phyloP scores from a whole-genome alignment of 2,797 vertebrate genomes.

The Borostomias antarcticus region DNA sequence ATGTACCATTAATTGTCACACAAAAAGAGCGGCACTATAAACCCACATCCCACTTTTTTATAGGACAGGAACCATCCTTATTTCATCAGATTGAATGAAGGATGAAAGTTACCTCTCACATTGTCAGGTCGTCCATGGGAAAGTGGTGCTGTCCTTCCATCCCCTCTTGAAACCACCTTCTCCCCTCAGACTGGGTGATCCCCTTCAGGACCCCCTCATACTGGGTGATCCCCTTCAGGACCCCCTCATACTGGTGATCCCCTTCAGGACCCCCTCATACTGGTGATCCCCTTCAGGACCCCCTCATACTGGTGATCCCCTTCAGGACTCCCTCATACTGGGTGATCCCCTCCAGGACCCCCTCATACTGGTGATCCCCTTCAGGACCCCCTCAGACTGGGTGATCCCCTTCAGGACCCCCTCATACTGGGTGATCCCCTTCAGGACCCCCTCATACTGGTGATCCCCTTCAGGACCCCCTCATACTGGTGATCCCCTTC shows the following conservation, averaged over 20 bases:
- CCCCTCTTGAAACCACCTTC: constrained; percentile 1
- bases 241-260: constrained; percentile 28
- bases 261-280: constrained; percentile 37
- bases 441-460: constrained; percentile 37
- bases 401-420: constrained; percentile 37
- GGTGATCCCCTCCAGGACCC: constrained; percentile 37
- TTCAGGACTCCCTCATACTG: constrained; percentile 36
- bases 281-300: constrained; percentile 36
- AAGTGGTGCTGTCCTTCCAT: background rate
- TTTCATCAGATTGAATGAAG: constrained; percentile 18
- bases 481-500: constrained; percentile 24
- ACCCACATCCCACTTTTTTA: constrained; percentile 37
- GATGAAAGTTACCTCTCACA: constrained; percentile 24
- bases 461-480: constrained; percentile 38
- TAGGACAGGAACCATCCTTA: constrained; percentile 23
- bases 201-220: too few relatives aligned
- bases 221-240: constrained; percentile 33
- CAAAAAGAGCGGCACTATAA: constrained; percentile 32
- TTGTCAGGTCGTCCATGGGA: background rate
- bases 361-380: constrained; percentile 22
- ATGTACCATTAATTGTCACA: constrained; percentile 66
- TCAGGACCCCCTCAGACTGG: constrained; percentile 37
- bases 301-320: constrained; percentile 25
- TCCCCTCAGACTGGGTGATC: constrained; percentile 23
- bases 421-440: constrained; percentile 21